A percentile compares a stretch with the other conserved stretches of the same genome.
Conservation (phyloP, 2,888 invertebrate species). For the Thymelicus sylvestris region DNA sequence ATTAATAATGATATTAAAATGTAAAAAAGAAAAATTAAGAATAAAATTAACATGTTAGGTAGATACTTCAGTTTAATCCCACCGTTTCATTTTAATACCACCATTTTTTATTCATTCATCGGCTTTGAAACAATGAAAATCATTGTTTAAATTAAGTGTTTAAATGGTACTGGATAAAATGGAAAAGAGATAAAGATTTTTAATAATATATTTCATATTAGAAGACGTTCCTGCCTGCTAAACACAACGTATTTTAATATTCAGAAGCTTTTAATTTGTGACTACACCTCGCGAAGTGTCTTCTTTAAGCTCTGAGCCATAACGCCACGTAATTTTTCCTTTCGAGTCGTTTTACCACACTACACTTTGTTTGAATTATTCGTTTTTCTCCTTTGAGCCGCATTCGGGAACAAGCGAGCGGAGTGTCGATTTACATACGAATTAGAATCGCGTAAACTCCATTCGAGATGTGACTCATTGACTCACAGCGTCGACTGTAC, state of each 20-base stretch:
- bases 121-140: too few relatives aligned
- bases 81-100: too few relatives aligned
- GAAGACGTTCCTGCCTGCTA: too few relatives aligned
- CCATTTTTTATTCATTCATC: too few relatives aligned
- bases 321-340: slow-evolving; percentile 23
- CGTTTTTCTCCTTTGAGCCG: slow-evolving; percentile 24
- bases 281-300: not conserved
- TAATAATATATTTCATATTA: too few relatives aligned
- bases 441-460: slow-evolving; percentile 47
- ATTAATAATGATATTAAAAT: too few relatives aligned
- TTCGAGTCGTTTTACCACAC: slow-evolving; percentile 10
- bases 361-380: slow-evolving; percentile 30
- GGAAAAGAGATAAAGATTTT: too few relatives aligned
- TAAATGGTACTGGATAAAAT: too few relatives aligned
- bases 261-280: not conserved
- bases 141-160: too few relatives aligned
- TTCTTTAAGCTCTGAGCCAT: not conserved
- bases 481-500: slow-evolving; percentile 4
- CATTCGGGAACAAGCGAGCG: slow-evolving; percentile 25
- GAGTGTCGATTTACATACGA: slow-evolving; percentile 55
- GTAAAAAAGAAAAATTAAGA: too few relatives aligned
- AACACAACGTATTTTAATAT: slow-evolving; percentile 1
- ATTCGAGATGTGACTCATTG: slow-evolving; percentile 38
- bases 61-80: too few relatives aligned
- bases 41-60: too few relatives aligned